Evolutionary conservation across 92 coral and sea anemone species (phyloP).

Genomic region (Blastomussa wellsi): DNA sequence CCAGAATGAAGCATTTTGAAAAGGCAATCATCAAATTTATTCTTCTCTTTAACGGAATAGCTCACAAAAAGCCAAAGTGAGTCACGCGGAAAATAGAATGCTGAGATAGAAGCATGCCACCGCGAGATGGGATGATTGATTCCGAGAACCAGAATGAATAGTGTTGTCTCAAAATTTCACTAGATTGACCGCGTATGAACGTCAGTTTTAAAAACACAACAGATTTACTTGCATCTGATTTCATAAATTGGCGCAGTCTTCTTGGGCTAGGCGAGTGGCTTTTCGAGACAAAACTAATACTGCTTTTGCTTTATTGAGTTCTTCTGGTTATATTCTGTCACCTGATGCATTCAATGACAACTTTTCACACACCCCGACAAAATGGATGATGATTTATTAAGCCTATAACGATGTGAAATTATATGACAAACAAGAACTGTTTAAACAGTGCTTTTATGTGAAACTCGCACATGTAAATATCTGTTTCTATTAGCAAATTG

Average conservation of each 20-base stretch:
- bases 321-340: slow-evolving; percentile 32
- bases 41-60: neutral
- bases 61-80: neutral
- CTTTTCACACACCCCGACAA: slow-evolving; percentile 18
- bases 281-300: neutral
- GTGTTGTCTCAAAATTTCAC: neutral
- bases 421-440: slow-evolving; percentile 29
- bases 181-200: neutral
- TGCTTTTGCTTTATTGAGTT: neutral
- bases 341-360: slow-evolving; percentile 20
- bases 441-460: slow-evolving; percentile 17
- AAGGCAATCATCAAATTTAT: neutral
- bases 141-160: neutral
- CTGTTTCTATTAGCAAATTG: slow-evolving; percentile 9
- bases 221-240: neutral
- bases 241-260: neutral
- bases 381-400: slow-evolving; percentile 41
- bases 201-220: neutral
- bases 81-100: neutral
- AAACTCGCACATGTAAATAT: slow-evolving; percentile 7
- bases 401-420: slow-evolving; percentile 34
- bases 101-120: neutral
- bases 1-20: neutral
- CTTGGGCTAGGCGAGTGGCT: neutral
- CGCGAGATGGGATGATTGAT: no score